Percentiles rank a stretch among this genome's conserved stretches.
phyloP scores from a whole-genome alignment of 2,113 vertebrate genomes.

The Phrynosoma blainvillii region DNA sequence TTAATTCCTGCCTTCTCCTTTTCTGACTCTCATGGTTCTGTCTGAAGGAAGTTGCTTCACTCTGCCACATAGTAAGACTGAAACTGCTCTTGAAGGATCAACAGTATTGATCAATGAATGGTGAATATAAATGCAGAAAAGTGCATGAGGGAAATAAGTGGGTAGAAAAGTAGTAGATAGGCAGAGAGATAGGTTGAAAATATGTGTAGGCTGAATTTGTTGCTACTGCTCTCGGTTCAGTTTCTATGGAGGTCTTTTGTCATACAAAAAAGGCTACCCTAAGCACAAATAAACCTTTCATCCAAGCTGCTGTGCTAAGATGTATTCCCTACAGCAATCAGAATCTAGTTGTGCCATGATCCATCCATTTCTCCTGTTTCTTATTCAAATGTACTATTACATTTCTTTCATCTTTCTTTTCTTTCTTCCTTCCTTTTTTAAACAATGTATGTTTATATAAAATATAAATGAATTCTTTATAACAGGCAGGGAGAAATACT shows the following conservation, averaged over 20 bases:
- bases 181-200: too few species aligned
- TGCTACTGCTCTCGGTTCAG: too few species aligned
- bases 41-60: too few species aligned
- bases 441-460: conserved; percentile 41
- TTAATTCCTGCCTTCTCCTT: background rate
- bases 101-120: too few species aligned
- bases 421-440: background rate
- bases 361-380: accelerated
- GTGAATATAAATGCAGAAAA: background rate
- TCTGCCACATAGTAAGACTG: too few species aligned
- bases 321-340: background rate
- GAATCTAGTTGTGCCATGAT: accelerated
- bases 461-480: conserved; percentile 34
- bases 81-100: too few species aligned
- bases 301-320: accelerated
- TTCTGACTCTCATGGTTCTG: background rate
- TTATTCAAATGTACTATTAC: conserved; percentile 23
- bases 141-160: background rate
- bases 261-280: background rate
- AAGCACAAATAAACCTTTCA: background rate
- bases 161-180: background rate
- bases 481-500: conserved; percentile 42
- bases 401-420: background rate
- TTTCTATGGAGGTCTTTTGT: background rate
- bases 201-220: too few species aligned